A percentile compares a stretch with the other conserved stretches of the same genome.
phyloP scores from a whole-genome alignment of 2,113 vertebrate species.

The Telmatochromis sp. region DNA sequence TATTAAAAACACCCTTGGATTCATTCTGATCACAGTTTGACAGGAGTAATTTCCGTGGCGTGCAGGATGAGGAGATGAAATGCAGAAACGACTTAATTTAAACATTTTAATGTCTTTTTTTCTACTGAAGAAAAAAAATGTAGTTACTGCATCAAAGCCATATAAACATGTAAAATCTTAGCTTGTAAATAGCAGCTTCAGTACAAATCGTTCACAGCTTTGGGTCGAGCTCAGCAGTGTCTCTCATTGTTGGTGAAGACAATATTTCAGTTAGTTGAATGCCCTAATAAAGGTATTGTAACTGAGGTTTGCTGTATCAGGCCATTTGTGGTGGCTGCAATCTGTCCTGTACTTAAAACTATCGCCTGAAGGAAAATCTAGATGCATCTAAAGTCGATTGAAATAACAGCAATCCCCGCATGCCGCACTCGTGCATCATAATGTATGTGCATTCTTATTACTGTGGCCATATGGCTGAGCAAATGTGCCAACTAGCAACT shows the following conservation, averaged over 20 bases:
- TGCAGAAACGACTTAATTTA: background rate
- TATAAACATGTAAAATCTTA: background rate
- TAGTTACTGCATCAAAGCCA: background rate
- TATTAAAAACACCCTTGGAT: constrained; percentile 46
- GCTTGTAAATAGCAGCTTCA: background rate
- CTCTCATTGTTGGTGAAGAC: background rate
- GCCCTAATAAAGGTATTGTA: background rate
- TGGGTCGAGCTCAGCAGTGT: background rate
- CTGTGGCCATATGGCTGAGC: constrained; percentile 29
- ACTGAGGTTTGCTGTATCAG: constrained; percentile 34
- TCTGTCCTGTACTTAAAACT: constrained; percentile 50
- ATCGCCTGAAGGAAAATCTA: constrained; percentile 52
- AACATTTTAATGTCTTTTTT: background rate
- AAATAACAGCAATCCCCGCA: constrained; percentile 14
- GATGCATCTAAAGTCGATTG: constrained; percentile 32
- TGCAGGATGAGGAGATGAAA: background rate
- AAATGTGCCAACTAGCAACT: background rate
- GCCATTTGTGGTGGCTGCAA: constrained; percentile 22
- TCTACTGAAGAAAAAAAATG: background rate
- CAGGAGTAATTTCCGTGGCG: constrained; percentile 23
- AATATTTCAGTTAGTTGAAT: background rate
- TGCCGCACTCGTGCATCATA: constrained; percentile 19
- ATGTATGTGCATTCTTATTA: constrained; percentile 39
- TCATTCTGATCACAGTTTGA: constrained; percentile 50
- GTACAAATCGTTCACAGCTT: background rate